These are phyloP conservation scores for Sisyra nigra DNA, from an alignment of 2,888 invertebrate genomes.

Conservation along the genomic window DNA sequence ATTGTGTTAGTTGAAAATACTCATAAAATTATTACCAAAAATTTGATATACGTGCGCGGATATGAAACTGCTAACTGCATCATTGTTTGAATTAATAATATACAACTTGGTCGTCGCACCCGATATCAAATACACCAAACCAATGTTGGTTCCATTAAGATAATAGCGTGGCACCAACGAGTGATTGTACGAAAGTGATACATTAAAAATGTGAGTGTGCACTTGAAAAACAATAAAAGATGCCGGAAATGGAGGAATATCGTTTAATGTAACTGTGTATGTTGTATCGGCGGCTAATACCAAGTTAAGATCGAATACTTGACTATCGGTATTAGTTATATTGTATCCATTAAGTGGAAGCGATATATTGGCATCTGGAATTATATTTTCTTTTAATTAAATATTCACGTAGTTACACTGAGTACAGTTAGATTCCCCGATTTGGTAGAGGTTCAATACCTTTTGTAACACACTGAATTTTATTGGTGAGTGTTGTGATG, in stretches of 20 bases:
- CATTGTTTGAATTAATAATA: conserved; percentile 28
- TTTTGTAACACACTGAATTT: neutral
- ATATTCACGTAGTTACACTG: no score
- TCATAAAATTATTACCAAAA: conserved; percentile 1
- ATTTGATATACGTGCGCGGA: neutral
- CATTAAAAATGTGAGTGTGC: conserved; percentile 39
- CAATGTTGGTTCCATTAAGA: conserved; percentile 43
- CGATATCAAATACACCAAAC: conserved; percentile 27
- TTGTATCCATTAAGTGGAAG: conserved; percentile 19
- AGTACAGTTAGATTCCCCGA: no score
- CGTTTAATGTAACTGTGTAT: conserved; percentile 24
- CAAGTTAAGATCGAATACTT: conserved; percentile 17
- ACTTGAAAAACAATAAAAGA: conserved; percentile 46
- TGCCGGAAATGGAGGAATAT: conserved; percentile 28
- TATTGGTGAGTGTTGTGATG: neutral
- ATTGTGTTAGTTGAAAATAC: no score
- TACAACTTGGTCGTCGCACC: conserved; percentile 22
- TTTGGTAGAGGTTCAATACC: neutral
- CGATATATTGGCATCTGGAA: conserved; percentile 6
- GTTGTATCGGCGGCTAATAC: conserved; percentile 16
- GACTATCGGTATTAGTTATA: conserved; percentile 13
- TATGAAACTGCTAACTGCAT: conserved; percentile 15
- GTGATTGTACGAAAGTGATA: conserved; percentile 35
- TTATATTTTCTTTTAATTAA: conserved; percentile 9
- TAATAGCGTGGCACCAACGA: conserved; percentile 19